Evolutionary conservation across 2,113 vertebrate species (phyloP), one percentile per base, ranked within the genome.

Genomic region (Morone chrysops): DNA sequence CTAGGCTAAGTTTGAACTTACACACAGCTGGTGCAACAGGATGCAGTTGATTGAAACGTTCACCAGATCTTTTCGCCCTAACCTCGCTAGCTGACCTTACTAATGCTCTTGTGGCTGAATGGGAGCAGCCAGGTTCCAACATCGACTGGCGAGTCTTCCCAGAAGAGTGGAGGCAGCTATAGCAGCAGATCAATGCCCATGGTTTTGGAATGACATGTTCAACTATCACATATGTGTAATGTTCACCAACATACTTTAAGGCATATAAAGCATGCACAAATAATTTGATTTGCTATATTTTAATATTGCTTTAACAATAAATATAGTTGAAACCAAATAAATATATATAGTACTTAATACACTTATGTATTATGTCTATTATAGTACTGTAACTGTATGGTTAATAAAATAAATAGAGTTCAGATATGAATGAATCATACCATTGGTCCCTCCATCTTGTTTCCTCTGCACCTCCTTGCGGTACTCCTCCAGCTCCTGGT

Each of bases 401-500:
- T 22, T 61, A 25, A 36, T 0, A 41, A 22, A 16, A 12, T 43
- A 36, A 17, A 54, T 5, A 25, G n/a, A 62, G n/a, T 43, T 36
- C 6, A 20, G 14, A 22, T 14, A 18, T 72, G 38, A 38, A 51
- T 16, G 6, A 54, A 47, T 77, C 84, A 9, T 96, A 98, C 98
- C 97, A 6, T 97, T 94, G 2, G 95, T 95, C 1, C 94, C 90
- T 6, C 86, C 88, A 3, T 96, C 92, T 72, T 97, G 97, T 89
- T 99, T 99, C 89, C 95, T 96, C 91, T 99, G 96, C 92, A 99
- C 98, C 83, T 99, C 98, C 81, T 96, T 96, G 93, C 95, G 97
- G 87, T 99, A 99, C 48, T 99, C 98, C 77, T 99, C 98, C 92
- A 99, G 95, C 93, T 97, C 98, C 93, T 97, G 96, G 94, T 99